Evolutionary conservation across 2,888 invertebrate species (phyloP).

Genomic region (Volucella inanis): DNA sequence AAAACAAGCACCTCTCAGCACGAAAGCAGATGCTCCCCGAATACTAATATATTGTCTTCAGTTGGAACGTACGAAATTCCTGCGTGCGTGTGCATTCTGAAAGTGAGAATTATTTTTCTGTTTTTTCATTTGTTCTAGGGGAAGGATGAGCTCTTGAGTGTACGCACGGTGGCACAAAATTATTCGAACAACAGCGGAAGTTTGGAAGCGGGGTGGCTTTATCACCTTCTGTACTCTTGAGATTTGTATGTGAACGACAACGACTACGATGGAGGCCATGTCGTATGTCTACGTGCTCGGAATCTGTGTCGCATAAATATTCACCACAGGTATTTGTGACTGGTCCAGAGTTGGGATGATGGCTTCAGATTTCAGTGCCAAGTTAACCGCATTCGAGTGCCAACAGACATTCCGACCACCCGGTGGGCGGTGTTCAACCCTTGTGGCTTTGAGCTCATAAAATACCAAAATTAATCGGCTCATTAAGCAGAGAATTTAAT

Average conservation of each 20-base stretch:
- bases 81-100: constrained; percentile 59
- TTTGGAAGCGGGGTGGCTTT: constrained; percentile 34
- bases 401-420: constrained; percentile 24
- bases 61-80: constrained; percentile 42
- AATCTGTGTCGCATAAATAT: constrained; percentile 73
- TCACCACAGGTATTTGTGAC: constrained; percentile 70
- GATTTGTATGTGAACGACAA: constrained; percentile 47
- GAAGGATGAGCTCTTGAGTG: constrained; percentile 1
- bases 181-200: constrained; percentile 5
- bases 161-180: constrained; percentile 1
- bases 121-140: constrained; percentile 43
- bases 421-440: constrained; percentile 40
- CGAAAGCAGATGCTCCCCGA: constrained; percentile 43
- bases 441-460: constrained; percentile 57
- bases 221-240: constrained; percentile 66
- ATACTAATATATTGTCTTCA: constrained; percentile 57
- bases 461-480: constrained; percentile 72
- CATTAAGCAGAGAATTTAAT: constrained; percentile 72
- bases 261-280: constrained; percentile 54
- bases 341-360: neutral
- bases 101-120: constrained; percentile 72
- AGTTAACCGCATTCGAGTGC: constrained; percentile 63
- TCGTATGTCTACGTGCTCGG: constrained; percentile 69
- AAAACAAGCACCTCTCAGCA: constrained; percentile 50
- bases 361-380: constrained; percentile 35